Percentiles rank a stretch among this genome's conserved stretches.
phyloP scores from a whole-genome alignment of 2,888 invertebrate genomes.

The Sipha maydis region DNA sequence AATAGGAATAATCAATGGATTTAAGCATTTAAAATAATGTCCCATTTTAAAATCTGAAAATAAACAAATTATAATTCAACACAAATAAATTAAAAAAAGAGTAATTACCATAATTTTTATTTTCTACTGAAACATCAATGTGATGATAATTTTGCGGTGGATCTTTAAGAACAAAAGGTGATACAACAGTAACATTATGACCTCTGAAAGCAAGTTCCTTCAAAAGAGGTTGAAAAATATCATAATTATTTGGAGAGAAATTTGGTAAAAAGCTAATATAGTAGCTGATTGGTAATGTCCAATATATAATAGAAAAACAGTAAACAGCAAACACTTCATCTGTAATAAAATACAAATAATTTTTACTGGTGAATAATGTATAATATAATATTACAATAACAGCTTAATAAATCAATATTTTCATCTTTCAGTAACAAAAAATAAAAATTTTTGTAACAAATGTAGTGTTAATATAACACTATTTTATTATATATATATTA shows the following conservation, averaged over 20 bases:
- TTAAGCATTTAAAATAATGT: conserved; percentile 21
- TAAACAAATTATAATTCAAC: background rate
- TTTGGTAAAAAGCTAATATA: conserved; percentile 51
- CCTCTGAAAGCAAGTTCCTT: conserved; percentile 45
- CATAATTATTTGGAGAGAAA: conserved; percentile 39
- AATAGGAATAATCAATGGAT: conserved; percentile 23
- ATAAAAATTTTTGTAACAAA: no score
- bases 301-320: background rate
- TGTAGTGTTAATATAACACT: no score
- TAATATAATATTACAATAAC: no score
- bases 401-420: no score
- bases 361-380: background rate
- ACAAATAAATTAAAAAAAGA: background rate
- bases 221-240: conserved; percentile 17
- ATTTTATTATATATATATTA: no score
- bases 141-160: conserved; percentile 47
- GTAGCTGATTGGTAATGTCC: conserved; percentile 26
- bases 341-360: background rate
- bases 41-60: conserved; percentile 48
- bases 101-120: conserved; percentile 3
- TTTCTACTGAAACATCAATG: conserved; percentile 37
- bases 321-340: conserved; percentile 18
- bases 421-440: no score
- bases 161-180: conserved; percentile 41
- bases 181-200: conserved; percentile 48